Percentiles rank a stretch among this genome's conserved stretches.
These are phyloP conservation scores for Edolisoma coerulescens DNA, from an alignment of 2,113 vertebrate genomes.

Conservation along the genomic window DNA sequence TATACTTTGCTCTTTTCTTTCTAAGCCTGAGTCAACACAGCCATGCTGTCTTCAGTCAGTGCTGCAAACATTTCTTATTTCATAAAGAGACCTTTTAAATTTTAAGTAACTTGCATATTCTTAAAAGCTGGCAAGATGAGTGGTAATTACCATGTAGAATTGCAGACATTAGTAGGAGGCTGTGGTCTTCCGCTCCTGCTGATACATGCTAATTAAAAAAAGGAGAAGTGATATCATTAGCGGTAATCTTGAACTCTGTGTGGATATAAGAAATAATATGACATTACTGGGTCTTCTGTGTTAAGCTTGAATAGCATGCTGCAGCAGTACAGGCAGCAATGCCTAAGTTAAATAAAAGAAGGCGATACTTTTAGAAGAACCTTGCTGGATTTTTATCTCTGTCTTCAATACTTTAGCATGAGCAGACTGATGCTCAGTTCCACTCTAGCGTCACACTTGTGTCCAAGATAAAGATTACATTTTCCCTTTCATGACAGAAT, in stretches of 20 bases:
- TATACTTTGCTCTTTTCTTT: background rate
- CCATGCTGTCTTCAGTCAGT: background rate
- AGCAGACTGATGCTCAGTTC: background rate
- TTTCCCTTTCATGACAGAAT: background rate
- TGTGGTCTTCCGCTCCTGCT: background rate
- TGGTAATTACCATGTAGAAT: background rate
- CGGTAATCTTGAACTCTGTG: background rate
- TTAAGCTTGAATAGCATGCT: background rate
- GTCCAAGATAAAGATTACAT: background rate
- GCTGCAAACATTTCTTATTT: background rate
- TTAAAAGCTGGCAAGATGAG: background rate
- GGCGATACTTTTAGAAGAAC: background rate
- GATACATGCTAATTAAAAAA: background rate
- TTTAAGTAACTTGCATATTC: background rate
- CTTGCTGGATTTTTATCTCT: background rate
- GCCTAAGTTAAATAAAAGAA: background rate
- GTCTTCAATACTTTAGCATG: background rate
- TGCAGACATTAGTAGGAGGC: background rate
- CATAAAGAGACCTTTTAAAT: background rate
- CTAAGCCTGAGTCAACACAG: background rate
- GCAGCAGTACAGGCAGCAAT: background rate
- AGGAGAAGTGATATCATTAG: background rate
- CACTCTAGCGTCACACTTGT: background rate
- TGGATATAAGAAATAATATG: background rate
- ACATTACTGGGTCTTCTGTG: background rate